Base-by-base conservation (phyloP, 1,140 invertebrate genomes). In the Neoseiulus cucumeris region DNA sequence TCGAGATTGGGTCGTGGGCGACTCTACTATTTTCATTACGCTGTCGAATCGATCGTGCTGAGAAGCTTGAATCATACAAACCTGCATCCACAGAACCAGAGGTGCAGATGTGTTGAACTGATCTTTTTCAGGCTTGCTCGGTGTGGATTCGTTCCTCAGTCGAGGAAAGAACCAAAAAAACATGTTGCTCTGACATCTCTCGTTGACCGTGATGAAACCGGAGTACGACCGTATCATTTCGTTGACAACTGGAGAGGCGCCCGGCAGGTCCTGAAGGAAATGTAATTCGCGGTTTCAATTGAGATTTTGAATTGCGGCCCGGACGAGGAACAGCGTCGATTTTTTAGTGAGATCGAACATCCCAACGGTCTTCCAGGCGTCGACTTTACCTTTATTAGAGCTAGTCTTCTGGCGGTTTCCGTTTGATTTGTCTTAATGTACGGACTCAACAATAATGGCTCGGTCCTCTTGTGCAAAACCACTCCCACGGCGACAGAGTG, bases 131-230 rank as follows among this genome's bases (percentile, higher is more conserved):
- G 14, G 4, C 9, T 39, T 39, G 33, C 33, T 39, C 33, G 33
- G 33, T 39, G 33, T 6, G 33, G 33, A 39, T 20, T 59, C 25
- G 14, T 72, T 73, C 71, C 78, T 79, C 71, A 79, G 73, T 0
- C 86, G 83, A 0, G 87, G 87, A 72, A 90, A 91, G 70, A 87
- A 91, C 88, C 88, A 91, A 74, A 90, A 90, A 76, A 87, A 91
- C 68, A 89, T 79, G 72, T 90, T 89, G 0, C 87, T 87, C 70
- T 87, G 84, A 72, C 79, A 85, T 44, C 80, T 72, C 69, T 84
- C 81, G 70, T 89, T 85, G 2, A 90, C 85, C 0, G 85, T 87
- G 7, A 87, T 74, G 70, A 81, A 87, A 1, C 85, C 85, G 42
- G 83, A 79, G 72, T 85, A 83, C 71, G 81, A 82, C 28, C 69